Evolutionary conservation across 1,140 invertebrate species (phyloP).

Genomic region (Drosophila mojavensis): DNA sequence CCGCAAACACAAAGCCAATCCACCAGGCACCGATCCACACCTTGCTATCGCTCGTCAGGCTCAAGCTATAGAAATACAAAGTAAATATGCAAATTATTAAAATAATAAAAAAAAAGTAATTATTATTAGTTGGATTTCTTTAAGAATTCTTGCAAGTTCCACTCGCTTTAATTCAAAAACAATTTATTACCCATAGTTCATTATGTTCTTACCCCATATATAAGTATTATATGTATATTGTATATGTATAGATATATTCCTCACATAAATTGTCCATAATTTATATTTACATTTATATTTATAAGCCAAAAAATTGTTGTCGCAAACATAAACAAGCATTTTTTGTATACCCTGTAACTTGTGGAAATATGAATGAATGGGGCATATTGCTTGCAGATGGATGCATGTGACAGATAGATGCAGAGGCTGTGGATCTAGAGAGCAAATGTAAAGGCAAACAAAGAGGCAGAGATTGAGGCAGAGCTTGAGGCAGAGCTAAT

Average conservation of each 20-base stretch:
- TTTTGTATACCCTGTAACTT: conserved; percentile 17
- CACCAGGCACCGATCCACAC: conserved; percentile 95
- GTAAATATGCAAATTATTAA: not conserved
- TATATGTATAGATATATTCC: conserved; percentile 3
- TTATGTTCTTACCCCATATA: too few species aligned
- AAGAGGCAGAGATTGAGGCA: too few species aligned
- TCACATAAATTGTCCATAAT: conserved; percentile 38
- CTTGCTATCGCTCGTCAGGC: conserved; percentile 89
- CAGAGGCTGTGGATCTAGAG: not conserved
- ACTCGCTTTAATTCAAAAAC: not conserved
- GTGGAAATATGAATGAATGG: not conserved
- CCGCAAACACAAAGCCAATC: conserved; percentile 91
- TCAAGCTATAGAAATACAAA: conserved; percentile 85
- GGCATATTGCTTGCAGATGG: not conserved
- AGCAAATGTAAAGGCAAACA: too few species aligned
- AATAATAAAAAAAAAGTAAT: too few species aligned
- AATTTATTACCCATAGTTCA: not conserved
- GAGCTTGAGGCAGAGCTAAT: too few species aligned
- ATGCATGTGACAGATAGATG: not conserved
- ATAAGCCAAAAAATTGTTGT: not conserved
- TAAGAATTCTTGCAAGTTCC: not conserved
- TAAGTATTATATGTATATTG: too few species aligned
- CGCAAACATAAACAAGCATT: conserved; percentile 61
- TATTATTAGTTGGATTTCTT: too few species aligned
- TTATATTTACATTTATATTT: conserved; percentile 11